phyloP scores from a whole-genome alignment of 2,797 vertebrate genomes.

The Lepilemur septentrionalis region DNA sequence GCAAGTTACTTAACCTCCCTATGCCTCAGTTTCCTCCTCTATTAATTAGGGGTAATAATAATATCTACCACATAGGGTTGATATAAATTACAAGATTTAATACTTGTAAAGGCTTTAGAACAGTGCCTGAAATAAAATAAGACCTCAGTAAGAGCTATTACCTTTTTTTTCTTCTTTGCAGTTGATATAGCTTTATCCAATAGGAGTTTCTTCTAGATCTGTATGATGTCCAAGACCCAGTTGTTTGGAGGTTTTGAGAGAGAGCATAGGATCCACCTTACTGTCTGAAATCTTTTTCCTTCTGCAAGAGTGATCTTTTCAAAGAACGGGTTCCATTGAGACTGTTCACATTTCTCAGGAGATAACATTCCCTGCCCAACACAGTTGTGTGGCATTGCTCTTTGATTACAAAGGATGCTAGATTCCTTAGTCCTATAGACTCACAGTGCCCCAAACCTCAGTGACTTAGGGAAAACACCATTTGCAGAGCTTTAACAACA shows the following conservation, averaged over 20 bases:
- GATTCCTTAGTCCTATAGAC: too few relatives aligned
- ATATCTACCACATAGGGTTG: background rate
- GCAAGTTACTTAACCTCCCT: background rate
- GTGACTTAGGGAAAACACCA: background rate
- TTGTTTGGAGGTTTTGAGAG: background rate
- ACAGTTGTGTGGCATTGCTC: background rate
- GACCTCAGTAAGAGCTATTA: background rate
- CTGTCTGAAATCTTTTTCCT: background rate
- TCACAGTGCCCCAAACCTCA: background rate
- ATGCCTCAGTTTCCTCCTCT: background rate
- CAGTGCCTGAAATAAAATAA: background rate
- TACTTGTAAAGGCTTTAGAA: background rate
- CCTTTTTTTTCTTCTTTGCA: background rate
- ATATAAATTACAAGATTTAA: background rate
- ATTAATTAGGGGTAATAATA: background rate
- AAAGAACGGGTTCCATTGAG: background rate
- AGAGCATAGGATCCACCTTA: background rate
- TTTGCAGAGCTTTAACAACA: background rate
- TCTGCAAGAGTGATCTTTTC: background rate
- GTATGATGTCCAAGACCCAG: background rate
- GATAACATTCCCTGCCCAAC: background rate
- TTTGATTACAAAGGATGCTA: background rate
- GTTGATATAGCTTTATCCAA: background rate
- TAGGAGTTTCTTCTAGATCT: background rate
- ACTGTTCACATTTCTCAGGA: background rate